phyloP scores from a whole-genome alignment of 2,888 invertebrate genomes.

The Spialia ferax region DNA sequence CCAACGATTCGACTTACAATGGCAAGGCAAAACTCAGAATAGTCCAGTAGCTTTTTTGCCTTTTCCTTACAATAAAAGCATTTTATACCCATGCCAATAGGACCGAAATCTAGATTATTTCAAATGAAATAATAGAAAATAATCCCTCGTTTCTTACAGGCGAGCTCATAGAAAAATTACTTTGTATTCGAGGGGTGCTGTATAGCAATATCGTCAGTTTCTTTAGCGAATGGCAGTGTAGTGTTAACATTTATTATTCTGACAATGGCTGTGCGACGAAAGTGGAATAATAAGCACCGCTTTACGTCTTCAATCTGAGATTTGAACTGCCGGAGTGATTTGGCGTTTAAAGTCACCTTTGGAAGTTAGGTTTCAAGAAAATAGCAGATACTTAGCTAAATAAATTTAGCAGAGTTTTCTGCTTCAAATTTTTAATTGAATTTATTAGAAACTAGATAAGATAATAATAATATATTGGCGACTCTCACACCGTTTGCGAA shows the following conservation, averaged over 20 bases:
- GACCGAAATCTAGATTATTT: conserved; percentile 33
- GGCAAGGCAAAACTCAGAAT: neutral
- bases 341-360: conserved; percentile 18
- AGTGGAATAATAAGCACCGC: conserved; percentile 69
- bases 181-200: conserved; percentile 69
- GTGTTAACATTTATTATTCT: conserved; percentile 79
- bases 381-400: neutral
- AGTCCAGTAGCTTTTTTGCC: conserved; percentile 20
- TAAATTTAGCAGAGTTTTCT: neutral
- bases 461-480: too few species aligned
- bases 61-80: conserved; percentile 35
- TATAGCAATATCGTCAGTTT: conserved; percentile 73
- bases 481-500: too few species aligned
- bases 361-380: conserved; percentile 5
- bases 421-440: too few species aligned
- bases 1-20: neutral
- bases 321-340: conserved; percentile 56
- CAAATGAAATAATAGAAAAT: conserved; percentile 34
- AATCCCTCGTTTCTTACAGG: conserved; percentile 35
- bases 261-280: conserved; percentile 66
- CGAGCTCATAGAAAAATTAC: conserved; percentile 49
- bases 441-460: too few species aligned
- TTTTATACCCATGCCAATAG: conserved; percentile 34
- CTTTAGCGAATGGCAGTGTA: conserved; percentile 71
- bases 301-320: conserved; percentile 62